phyloP scores from a whole-genome alignment of 2,113 vertebrate genomes.

The Lycaon pictus region DNA sequence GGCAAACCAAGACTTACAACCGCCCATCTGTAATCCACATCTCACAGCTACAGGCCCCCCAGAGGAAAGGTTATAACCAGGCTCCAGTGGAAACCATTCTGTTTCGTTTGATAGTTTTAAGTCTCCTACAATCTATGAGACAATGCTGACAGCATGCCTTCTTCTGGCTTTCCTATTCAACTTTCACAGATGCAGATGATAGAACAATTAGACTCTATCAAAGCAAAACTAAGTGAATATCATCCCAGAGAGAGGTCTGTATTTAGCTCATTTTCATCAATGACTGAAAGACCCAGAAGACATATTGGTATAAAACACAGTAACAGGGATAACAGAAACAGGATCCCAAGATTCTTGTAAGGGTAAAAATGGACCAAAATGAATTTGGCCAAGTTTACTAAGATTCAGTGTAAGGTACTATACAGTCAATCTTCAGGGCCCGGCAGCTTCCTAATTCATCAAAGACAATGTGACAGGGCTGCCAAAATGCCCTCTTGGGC shows the following conservation, averaged over 20 bases:
- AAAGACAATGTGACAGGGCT: neutral
- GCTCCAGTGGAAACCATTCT: neutral
- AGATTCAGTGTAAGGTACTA: neutral
- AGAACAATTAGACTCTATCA: neutral
- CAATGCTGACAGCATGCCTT: neutral
- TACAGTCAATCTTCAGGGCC: accelerated
- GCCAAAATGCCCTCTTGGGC: neutral
- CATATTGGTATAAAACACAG: neutral
- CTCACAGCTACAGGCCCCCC: neutral
- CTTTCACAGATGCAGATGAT: neutral
- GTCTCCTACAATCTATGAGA: neutral
- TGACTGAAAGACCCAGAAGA: neutral
- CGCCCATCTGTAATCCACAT: neutral
- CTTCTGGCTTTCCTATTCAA: neutral
- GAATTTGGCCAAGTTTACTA: neutral
- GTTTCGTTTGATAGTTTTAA: neutral
- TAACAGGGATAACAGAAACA: neutral
- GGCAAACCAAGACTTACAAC: neutral
- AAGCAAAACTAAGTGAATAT: neutral
- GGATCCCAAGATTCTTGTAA: neutral
- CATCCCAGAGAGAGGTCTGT: neutral
- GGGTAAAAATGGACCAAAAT: neutral
- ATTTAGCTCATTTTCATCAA: slow-evolving; percentile 35
- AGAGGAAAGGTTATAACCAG: neutral
- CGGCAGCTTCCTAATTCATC: neutral